These are phyloP conservation scores for Perca flavescens DNA, from an alignment of 2,113 vertebrate genomes.

Conservation along the genomic window DNA sequence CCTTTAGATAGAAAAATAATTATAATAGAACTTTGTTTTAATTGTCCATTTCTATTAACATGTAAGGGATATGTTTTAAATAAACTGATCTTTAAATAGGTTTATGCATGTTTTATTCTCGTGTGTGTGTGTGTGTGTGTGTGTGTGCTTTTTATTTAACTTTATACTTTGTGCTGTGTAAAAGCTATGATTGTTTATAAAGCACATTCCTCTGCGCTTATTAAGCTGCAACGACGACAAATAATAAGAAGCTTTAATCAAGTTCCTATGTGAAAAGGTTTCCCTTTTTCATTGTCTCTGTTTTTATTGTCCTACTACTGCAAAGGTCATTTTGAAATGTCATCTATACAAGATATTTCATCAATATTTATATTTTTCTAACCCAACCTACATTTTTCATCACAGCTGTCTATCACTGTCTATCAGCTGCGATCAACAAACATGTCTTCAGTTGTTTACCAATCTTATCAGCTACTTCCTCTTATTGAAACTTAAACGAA, in stretches of 20 bases:
- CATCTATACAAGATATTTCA: not conserved
- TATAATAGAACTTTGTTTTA: slow-evolving; percentile 46
- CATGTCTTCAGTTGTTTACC: not conserved
- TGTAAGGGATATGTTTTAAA: slow-evolving; percentile 37
- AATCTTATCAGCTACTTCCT: not conserved
- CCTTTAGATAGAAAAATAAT: slow-evolving; percentile 75
- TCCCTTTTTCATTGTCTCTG: not conserved
- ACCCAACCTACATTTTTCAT: slow-evolving; percentile 13
- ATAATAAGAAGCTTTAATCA: slow-evolving; percentile 14
- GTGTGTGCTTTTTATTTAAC: slow-evolving; percentile 55
- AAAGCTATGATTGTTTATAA: slow-evolving; percentile 60
- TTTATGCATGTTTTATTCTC: slow-evolving; percentile 19
- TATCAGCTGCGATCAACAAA: not conserved
- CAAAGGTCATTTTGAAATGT: not conserved
- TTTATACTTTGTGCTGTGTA: slow-evolving; percentile 44
- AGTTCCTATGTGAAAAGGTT: slow-evolving; percentile 4
- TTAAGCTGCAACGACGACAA: slow-evolving; percentile 13
- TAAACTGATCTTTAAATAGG: slow-evolving; percentile 42
- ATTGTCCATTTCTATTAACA: slow-evolving; percentile 29
- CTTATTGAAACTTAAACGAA: not conserved
- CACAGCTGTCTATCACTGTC: slow-evolving; percentile 3
- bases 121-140: not conserved
- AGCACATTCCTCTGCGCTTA: slow-evolving; percentile 13
- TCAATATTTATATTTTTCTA: slow-evolving; percentile 5
- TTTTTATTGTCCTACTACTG: not conserved